Evolutionary conservation across 2,113 vertebrate species (phyloP).

Genomic region (Bolborhynchus lineola): DNA sequence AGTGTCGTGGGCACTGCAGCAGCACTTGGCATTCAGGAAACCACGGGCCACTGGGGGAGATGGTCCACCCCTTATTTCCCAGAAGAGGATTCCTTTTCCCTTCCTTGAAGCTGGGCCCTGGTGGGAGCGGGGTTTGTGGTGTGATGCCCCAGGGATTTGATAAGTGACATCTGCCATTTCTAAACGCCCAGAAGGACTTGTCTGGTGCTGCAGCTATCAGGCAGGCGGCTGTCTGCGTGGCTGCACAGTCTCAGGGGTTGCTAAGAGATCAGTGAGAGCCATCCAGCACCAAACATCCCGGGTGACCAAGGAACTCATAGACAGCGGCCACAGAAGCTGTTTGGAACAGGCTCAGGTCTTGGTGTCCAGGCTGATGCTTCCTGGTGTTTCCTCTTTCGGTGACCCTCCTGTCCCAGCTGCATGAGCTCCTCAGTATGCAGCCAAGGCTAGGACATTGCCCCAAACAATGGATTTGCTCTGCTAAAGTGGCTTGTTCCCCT

Average conservation of each 20-base stretch:
- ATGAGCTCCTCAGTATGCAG: background rate
- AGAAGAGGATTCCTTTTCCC: background rate
- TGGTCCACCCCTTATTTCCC: background rate
- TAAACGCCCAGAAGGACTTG: background rate
- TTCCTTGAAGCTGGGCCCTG: background rate
- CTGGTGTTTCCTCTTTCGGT: background rate
- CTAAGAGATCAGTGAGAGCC: background rate
- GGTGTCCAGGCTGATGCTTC: background rate
- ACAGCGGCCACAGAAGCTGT: background rate
- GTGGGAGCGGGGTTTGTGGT: background rate
- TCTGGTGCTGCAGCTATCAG: background rate
- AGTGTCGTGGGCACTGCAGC: background rate
- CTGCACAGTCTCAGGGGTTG: constrained; percentile 6
- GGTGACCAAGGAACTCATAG: background rate
- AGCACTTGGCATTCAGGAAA: background rate
- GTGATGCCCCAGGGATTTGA: background rate
- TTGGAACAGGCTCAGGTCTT: background rate
- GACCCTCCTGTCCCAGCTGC: background rate
- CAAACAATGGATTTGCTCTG: background rate
- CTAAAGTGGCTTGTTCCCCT: background rate
- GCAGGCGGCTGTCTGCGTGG: background rate
- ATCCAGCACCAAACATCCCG: background rate
- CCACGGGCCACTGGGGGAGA: background rate
- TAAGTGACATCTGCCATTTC: background rate
- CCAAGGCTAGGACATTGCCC: background rate